Evolutionary conservation across 1,140 invertebrate genomes (phyloP), one percentile per base, ranked within the genome.

Genomic region (Saxidomus purpurata): DNA sequence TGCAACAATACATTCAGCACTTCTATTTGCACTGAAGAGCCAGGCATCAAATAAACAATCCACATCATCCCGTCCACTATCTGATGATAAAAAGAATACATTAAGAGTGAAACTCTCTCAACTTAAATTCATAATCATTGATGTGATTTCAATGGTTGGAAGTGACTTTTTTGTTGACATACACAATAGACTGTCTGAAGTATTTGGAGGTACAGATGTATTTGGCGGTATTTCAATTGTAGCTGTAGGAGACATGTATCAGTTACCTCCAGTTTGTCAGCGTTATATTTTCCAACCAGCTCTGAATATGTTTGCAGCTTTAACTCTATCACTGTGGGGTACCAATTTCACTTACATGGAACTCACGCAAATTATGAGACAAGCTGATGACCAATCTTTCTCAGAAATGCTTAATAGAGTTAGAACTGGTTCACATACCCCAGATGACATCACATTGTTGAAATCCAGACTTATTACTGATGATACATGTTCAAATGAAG

Each of bases 101-200:
- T 59, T 59, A 59, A 61, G 59, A 15, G 81, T 31, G n/a, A 43
- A 69, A 84, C 9, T 47, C 15, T 74, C 34, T 38, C 34, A 63
- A 28, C 63, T 84, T 19, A 61, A 81, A 40, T 36, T 90, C n/a
- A 25, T 87, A n/a, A 87, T 90, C 17, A 90, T 90, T 76, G 91
- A 91, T 89, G 91, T 90, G 63, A 87, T 91, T 28, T 90, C 91
- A 55, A 91, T 91, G 89, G 89, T 91, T 13, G 74, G 74, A 9
- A 61, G 76, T 28, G 77, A 59, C 49, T 40, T 90, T 81, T 43
- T 91, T 3, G 61, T 63, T 59, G 9, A 52, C 55, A 89, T 93
- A 13, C 87, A 93, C 67, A 80, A 87, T 55, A 91, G 91, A 79
- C 49, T 90, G 40, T 52, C 61, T 49, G 49, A 90, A 83, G 36